Conservation (phyloP, 2,888 invertebrate species). For the Lepidonotus clava region DNA sequence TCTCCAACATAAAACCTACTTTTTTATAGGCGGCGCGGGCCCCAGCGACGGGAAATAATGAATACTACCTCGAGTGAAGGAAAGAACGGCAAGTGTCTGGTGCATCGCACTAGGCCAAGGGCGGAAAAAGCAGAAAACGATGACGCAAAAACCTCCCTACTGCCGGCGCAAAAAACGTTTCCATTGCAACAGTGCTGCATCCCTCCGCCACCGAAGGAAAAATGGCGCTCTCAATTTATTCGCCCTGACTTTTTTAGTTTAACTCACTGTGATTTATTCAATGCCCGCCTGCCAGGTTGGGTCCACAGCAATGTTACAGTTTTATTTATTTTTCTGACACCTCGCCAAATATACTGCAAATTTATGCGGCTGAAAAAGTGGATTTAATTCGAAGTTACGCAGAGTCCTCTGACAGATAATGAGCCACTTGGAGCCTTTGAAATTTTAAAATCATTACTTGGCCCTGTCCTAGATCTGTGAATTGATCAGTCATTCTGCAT, state of each 20-base stretch:
- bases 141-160: slow-evolving; percentile 2
- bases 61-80: not conserved
- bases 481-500: slow-evolving; percentile 40
- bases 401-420: not conserved
- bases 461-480: slow-evolving; percentile 29
- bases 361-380: slow-evolving; percentile 18
- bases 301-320: not conserved
- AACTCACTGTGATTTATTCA: slow-evolving; percentile 3
- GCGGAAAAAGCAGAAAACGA: slow-evolving; percentile 25
- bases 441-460: slow-evolving; percentile 38
- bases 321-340: slow-evolving; percentile 24
- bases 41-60: slow-evolving; percentile 29
- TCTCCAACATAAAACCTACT: not conserved
- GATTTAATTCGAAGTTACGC: slow-evolving; percentile 9
- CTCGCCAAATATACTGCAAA: slow-evolving; percentile 24
- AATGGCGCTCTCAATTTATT: slow-evolving; percentile 24
- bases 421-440: not conserved
- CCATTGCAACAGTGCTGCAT: slow-evolving; percentile 18
- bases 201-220: not conserved
- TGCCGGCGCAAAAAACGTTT: not conserved
- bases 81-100: slow-evolving; percentile 21
- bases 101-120: not conserved
- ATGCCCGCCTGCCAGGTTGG: not conserved
- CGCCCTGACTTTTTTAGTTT: not conserved
- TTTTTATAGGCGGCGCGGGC: not conserved